Base-by-base conservation (phyloP, 2,888 invertebrate species). In the Netelia inedita region DNA sequence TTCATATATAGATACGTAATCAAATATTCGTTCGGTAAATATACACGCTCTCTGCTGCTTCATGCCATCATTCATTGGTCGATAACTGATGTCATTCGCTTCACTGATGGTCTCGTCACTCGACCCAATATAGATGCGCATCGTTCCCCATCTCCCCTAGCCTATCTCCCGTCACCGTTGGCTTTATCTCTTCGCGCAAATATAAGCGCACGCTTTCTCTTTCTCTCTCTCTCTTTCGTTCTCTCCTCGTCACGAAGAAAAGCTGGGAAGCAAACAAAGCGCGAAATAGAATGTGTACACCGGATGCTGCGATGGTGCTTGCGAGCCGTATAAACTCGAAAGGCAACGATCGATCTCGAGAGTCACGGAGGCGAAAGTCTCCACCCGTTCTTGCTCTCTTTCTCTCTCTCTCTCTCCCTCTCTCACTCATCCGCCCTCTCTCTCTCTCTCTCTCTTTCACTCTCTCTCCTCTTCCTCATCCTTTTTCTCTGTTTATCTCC, bases 271-370 rank as follows among this genome's bases (percentile, higher is more conserved):
- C 85, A 88, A 89, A 88, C 86, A 87, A 88, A 87, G 86, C 85
- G 82, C 86, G 85, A 89, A 88, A 89, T 88, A 88, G 85, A 89
- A 82, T 82, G 84, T 86, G 85, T 85, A 86, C 76, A 84, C 79
- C 84, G 87, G 79, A 88, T 86, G 82, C 87, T 80, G 75, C 79
- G 72, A 23, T 82, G 61, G 10, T 61, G 72, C 79, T 79, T 72
- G 53, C 65, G 79, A 81, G 78, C 65, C 65, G 86, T 84, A 79
- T 72, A 79, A 86, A 87, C 86, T 78, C 85, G 85, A 86, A 87
- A 89, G 86, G 79, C 79, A 83, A 83, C 85, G 82, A 89, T 88
- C 87, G 87, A 88, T 88, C 86, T 84, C 75, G 57, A 85, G 74
- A 83, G 69, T 75, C 71, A 72, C 72, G 66, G 53, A 75, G 72